Evolutionary conservation across 2,888 invertebrate species (phyloP).

Genomic region (Tridacna gigas): DNA sequence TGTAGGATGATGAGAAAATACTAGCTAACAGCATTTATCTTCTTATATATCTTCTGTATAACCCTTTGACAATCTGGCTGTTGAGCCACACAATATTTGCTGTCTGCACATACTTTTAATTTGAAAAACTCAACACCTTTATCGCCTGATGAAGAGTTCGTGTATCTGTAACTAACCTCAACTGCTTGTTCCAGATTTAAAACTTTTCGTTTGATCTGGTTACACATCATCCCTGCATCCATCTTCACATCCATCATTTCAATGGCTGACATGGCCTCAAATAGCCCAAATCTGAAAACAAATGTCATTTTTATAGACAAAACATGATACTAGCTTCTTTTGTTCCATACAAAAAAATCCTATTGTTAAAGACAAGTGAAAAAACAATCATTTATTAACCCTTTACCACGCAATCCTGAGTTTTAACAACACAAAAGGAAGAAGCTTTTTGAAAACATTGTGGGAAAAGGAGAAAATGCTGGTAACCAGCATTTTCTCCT

Average conservation of each 20-base stretch:
- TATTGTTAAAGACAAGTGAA: no score
- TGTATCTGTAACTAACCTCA: constrained; percentile 86
- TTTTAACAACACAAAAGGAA: not conserved
- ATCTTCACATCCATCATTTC: constrained; percentile 99
- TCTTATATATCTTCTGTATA: not conserved
- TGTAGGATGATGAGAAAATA: not conserved
- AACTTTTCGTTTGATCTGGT: constrained; percentile 91
- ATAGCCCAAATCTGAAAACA: constrained; percentile 87
- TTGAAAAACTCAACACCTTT: not conserved
- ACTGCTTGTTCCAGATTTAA: constrained; percentile 94
- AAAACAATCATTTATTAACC: no score
- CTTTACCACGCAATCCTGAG: no score
- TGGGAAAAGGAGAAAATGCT: not conserved
- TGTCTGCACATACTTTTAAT: no score
- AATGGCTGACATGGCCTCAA: constrained; percentile 99
- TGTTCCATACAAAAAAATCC: no score
- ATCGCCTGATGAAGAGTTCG: not conserved
- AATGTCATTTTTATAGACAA: no score
- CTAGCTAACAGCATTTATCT: not conserved
- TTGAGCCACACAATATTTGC: no score
- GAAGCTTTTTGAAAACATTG: not conserved
- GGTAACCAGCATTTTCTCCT: no score
- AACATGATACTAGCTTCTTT: not conserved
- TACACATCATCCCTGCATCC: constrained; percentile 99
- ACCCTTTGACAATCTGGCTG: no score